Conservation (phyloP, 2,888 invertebrate genomes). For the Drosophila percnosoma region DNA sequence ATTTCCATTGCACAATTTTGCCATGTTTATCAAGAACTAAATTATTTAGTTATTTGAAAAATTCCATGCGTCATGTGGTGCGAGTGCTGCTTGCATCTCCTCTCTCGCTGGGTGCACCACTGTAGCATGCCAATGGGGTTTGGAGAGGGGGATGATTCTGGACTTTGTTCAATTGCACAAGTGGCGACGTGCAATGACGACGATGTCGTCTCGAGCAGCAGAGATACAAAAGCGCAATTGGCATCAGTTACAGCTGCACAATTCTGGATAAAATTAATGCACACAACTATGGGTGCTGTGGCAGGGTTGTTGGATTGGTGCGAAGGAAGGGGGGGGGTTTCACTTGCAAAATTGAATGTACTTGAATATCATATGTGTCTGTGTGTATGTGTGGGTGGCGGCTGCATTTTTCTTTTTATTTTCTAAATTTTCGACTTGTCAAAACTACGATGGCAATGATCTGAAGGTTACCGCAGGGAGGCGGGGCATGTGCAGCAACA, state of each 20-base stretch:
- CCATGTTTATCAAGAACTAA: conserved; percentile 26
- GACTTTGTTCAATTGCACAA: conserved; percentile 75
- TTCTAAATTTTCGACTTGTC: conserved; percentile 47
- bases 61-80: conserved; percentile 54
- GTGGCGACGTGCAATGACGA: conserved; percentile 54
- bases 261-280: conserved; percentile 79
- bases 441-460: conserved; percentile 57
- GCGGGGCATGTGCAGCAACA: conserved; percentile 1
- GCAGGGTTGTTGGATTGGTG: neutral
- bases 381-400: conserved; percentile 2
- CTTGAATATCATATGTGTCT: conserved; percentile 37
- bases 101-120: neutral
- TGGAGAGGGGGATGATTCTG: conserved; percentile 32
- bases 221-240: conserved; percentile 68
- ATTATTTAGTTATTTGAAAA: conserved; percentile 28
- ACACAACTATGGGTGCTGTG: conserved; percentile 5
- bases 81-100: conserved; percentile 12
- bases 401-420: conserved; percentile 34
- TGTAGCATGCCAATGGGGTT: neutral
- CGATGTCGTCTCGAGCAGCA: conserved; percentile 23
- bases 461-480: conserved; percentile 41
- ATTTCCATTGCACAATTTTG: conserved; percentile 36
- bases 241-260: conserved; percentile 77
- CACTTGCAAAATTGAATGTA: conserved; percentile 44
- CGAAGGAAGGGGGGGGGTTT: neutral